Evolutionary conservation across 2,888 invertebrate species (phyloP), one percentile per base, ranked within the genome.

Genomic region (Liodrosophila aerea): DNA sequence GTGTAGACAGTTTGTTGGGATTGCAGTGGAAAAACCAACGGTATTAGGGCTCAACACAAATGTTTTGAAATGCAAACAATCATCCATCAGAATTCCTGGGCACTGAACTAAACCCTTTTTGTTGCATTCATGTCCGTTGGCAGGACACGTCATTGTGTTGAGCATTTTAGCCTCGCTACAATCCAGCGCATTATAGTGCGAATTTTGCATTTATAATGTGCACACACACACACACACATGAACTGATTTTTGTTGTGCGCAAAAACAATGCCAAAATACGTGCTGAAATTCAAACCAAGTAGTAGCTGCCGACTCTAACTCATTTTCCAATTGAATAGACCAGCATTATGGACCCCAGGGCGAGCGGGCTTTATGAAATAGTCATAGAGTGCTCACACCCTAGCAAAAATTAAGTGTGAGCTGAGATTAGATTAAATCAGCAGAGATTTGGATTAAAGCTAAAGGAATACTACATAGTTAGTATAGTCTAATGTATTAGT

Each of bases 121-220:
- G 57, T 44, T 51, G 22, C 52, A 69, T 53, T 50, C 50, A 40
- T 34, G 50, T 53, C 49, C 49, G 43, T 45, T 41, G 13, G 54
- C 36, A 36, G 33, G 27, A 5, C 34, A 22, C 73, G 43, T 43
- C 73, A 73, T 76, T 62, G 76, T 50, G 18, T 18, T 15, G 37
- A 37, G 15, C 37, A 37, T 37, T 37, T 37, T 37, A 5, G 65
- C 75, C 46, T 56, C 51, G 58, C 40, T 51, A 53, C 61, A 60
- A 59, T 76, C 68, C 56, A 49, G 41, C 45, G 51, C 45, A 84
- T 84, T 86, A 76, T 73, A 69, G 85, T 65, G 86, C 77, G 82
- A 78, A 85, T 86, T 78, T 86, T 76, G 77, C 77, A 78, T 78
- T 81, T 86, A 84, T 81, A 86, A 78, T 75, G 59, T 53, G 37